phyloP scores from a whole-genome alignment of 2,797 vertebrate species.

The Benthosema pterotum region DNA sequence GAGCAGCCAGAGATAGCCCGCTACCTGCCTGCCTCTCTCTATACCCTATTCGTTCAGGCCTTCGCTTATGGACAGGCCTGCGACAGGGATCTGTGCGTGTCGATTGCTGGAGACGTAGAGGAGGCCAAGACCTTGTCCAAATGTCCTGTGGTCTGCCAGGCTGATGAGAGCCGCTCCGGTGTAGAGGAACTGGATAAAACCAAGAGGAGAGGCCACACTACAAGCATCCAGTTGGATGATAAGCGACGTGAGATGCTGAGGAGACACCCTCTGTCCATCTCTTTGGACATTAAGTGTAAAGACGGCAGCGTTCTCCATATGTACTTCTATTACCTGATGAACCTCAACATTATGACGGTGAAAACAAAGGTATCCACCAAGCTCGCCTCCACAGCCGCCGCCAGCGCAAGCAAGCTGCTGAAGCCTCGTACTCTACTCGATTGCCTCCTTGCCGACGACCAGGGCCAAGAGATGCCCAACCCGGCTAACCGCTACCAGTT shows the following conservation, averaged over 20 bases:
- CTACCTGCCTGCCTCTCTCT: slow-evolving; percentile 93
- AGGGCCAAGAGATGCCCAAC: slow-evolving; percentile 93
- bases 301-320: slow-evolving; percentile 91
- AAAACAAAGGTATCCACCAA: slow-evolving; percentile 92
- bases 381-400: slow-evolving; percentile 75
- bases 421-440: slow-evolving; percentile 90
- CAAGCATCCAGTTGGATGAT: slow-evolving; percentile 93
- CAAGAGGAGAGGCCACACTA: slow-evolving; percentile 93
- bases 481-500: slow-evolving; percentile 98
- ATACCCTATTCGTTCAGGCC: slow-evolving; percentile 95
- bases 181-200: slow-evolving; percentile 93
- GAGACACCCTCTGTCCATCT: slow-evolving; percentile 90
- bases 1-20: slow-evolving; percentile 92
- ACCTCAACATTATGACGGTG: slow-evolving; percentile 95
- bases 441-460: slow-evolving; percentile 91
- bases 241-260: slow-evolving; percentile 97
- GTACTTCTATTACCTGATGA: slow-evolving; percentile 94
- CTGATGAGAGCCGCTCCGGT: slow-evolving; percentile 96
- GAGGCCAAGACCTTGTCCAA: slow-evolving; percentile 97
- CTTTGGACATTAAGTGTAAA: slow-evolving; percentile 92
- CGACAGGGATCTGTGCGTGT: slow-evolving; percentile 89
- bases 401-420: slow-evolving; percentile 92
- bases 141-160: slow-evolving; percentile 95
- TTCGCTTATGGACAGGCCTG: slow-evolving; percentile 95
- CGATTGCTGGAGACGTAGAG: slow-evolving; percentile 93